phyloP scores from a whole-genome alignment of 2,797 vertebrate genomes.

The Mormyrops boulengeri region DNA sequence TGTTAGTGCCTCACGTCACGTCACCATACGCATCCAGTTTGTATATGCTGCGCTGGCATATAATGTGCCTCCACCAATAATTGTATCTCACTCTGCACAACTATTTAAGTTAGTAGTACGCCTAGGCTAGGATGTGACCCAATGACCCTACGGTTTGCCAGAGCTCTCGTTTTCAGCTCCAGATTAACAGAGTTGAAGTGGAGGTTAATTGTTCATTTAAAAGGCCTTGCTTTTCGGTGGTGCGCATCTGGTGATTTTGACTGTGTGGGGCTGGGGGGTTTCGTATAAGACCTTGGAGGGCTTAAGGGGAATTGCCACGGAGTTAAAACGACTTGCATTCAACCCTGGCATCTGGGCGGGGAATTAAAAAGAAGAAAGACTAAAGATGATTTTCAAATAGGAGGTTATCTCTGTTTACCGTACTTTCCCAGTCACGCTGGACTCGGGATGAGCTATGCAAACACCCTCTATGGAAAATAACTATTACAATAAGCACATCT shows the following conservation, averaged over 20 bases:
- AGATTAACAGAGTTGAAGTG: conserved; percentile 7
- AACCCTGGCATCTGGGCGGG: not conserved
- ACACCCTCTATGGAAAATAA: not conserved
- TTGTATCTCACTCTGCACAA: not conserved
- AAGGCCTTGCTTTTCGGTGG: conserved; percentile 20
- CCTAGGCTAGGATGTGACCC: not conserved
- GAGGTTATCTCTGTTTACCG: not conserved
- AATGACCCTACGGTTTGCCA: not conserved
- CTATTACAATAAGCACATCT: conserved; percentile 42
- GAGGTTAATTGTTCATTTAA: conserved; percentile 33
- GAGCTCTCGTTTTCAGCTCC: not conserved
- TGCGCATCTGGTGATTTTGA: not conserved
- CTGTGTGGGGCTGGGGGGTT: not conserved
- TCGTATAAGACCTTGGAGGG: conserved; percentile 18
- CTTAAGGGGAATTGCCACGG: conserved; percentile 18
- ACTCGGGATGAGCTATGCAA: not conserved
- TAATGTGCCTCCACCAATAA: not conserved
- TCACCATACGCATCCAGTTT: not conserved
- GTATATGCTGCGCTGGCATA: not conserved
- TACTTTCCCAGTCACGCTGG: not conserved
- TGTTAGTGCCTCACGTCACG: not conserved
- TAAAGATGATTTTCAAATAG: not conserved
- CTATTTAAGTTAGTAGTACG: not conserved
- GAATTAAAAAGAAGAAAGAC: conserved; percentile 9
- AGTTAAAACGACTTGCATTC: conserved; percentile 16